A percentile compares a stretch with the other conserved stretches of the same genome.
Conservation (phyloP, 2,113 vertebrate species). For the Tenebrosternarchus preto region DNA sequence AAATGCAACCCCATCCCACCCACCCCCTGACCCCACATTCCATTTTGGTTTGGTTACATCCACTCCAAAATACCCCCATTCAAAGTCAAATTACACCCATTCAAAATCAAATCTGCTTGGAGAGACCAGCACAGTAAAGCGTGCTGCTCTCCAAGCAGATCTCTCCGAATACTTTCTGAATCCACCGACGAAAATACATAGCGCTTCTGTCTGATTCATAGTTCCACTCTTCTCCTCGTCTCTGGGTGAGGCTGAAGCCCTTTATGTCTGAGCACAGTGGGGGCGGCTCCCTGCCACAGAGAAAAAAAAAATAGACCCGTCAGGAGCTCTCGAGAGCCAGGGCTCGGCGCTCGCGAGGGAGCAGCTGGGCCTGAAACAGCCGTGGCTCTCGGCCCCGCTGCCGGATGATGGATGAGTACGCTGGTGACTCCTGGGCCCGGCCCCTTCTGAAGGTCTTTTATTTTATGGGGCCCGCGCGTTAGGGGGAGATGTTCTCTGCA, state of each 20-base stretch:
- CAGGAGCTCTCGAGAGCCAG: neutral
- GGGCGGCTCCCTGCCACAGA: neutral
- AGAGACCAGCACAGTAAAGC: too few relatives aligned
- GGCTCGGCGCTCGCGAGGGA: neutral
- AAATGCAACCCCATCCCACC: constrained; percentile 12
- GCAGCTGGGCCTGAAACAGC: neutral
- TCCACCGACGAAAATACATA: neutral
- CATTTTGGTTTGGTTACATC: too few relatives aligned
- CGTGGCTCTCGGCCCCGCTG: neutral
- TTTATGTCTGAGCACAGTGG: constrained; percentile 7
- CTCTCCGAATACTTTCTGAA: too few relatives aligned
- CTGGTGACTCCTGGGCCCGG: too few relatives aligned
- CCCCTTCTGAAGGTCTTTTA: too few relatives aligned
- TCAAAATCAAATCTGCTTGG: too few relatives aligned
- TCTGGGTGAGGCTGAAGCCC: neutral
- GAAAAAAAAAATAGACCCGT: neutral
- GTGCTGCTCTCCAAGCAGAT: too few relatives aligned
- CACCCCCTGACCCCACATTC: neutral
- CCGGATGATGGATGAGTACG: neutral
- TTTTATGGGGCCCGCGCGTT: constrained; percentile 10
- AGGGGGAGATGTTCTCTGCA: too few relatives aligned
- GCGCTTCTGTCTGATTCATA: neutral
- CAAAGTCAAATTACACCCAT: too few relatives aligned
- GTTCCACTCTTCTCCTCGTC: neutral
- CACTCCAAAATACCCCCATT: too few relatives aligned